Conservation (phyloP, 1,140 invertebrate genomes). For the Ceratosolen solmsi region DNA sequence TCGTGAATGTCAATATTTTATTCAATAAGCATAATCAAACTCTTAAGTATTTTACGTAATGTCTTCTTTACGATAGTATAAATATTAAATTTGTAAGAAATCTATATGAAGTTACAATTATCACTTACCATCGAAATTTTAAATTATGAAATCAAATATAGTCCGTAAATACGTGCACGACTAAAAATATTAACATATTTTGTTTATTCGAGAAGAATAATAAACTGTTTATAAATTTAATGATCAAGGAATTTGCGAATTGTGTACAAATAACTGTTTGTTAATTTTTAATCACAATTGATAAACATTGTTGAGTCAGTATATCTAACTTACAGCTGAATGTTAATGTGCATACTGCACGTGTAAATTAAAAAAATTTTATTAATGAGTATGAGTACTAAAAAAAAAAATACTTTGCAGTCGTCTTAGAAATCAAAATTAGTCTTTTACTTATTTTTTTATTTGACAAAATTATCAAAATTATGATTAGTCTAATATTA, state of each 20-base stretch:
- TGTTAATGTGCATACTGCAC: neutral
- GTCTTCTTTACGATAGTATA: neutral
- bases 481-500: too few species aligned
- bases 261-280: conserved; percentile 12
- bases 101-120: neutral
- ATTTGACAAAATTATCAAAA: too few species aligned
- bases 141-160: conserved; percentile 9
- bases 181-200: conserved; percentile 4
- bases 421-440: too few species aligned
- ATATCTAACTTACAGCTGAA: neutral
- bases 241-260: neutral
- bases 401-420: too few species aligned
- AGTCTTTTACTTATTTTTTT: too few species aligned
- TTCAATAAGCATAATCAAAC: too few species aligned
- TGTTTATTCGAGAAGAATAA: neutral
- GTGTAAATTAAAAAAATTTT: neutral
- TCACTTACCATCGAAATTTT: neutral
- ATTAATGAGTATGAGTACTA: neutral
- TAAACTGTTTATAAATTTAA: conserved; percentile 23
- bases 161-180: neutral
- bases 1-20: too few species aligned
- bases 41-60: too few species aligned
- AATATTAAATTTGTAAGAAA: neutral
- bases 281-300: neutral
- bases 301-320: conserved; percentile 15